Evolutionary conservation across 1,140 invertebrate genomes (phyloP), one percentile per base, ranked within the genome.

Genomic region (Pissodes strobi): DNA sequence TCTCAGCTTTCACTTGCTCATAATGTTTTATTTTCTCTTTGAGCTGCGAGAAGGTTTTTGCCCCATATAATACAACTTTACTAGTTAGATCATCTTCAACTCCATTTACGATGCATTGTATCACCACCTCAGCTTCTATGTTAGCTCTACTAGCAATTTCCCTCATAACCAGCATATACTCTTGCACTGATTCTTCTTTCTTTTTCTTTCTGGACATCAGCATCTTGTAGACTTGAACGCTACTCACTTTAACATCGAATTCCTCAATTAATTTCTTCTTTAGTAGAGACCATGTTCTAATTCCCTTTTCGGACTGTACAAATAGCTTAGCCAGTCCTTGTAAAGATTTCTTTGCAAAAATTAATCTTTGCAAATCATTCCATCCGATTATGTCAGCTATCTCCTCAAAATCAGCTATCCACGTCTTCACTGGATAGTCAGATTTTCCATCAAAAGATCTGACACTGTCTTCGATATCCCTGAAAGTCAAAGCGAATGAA

Each of bases 21-120:
- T n/a, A n/a, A n/a, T n/a, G n/a, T n/a, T n/a, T n/a, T n/a, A n/a
- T n/a, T n/a, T n/a, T n/a, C n/a, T n/a, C n/a, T n/a, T n/a, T n/a
- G n/a, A n/a, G n/a, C n/a, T n/a, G n/a, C n/a, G n/a, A 10, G n/a
- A 69, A 57, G 21, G 55, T 52, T 34, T 49, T 38, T 13, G 68
- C 58, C 21, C 60, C 59, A 56, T 67, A 69, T n/a, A 69, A 43
- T 18, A 67, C 43, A 10, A 48, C 19, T 57, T 70, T 68, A 46
- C 51, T 39, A 9, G 13, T 10, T 10, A 19, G 12, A 10, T 64
- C 68, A 39, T 64, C 68, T 3, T 25, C n/a, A 49, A 73, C 61
- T 2, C 67, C 71, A 12, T 74, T 64, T 13, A 73, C 68, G 2
- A 76, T 72, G 30, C 74, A 73, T 62, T 70, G 65, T 12, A 75